Evolutionary conservation across 1,140 invertebrate genomes (phyloP).

Genomic region (Musca domestica): DNA sequence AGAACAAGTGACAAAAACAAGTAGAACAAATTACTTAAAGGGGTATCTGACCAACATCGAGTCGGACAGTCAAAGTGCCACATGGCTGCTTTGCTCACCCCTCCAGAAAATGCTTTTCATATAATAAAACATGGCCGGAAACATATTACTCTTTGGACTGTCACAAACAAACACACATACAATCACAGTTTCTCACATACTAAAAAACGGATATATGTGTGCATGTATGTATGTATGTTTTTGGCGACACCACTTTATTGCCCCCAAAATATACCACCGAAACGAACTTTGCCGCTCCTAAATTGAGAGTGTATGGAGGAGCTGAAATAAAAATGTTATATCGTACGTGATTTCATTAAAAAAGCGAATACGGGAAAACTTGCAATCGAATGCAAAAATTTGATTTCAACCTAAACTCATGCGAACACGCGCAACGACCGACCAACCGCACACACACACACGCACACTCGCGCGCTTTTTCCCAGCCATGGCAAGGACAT

Average conservation of each 20-base stretch:
- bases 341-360: constrained; percentile 20
- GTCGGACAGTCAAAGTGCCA: neutral
- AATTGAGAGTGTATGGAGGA: constrained; percentile 14
- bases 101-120: neutral
- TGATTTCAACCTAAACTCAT: neutral
- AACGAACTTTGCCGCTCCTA: neutral
- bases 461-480: neutral
- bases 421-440: neutral
- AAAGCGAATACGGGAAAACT: neutral
- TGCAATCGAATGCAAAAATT: constrained; percentile 22
- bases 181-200: neutral
- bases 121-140: neutral
- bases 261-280: constrained; percentile 3
- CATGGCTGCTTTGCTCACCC: no score
- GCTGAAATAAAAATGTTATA: neutral
- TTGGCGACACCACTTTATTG: constrained; percentile 18
- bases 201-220: no score
- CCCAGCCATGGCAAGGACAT: neutral
- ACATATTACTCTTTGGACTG: constrained; percentile 4
- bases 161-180: no score
- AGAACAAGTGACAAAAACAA: constrained; percentile 17
- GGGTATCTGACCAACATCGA: neutral
- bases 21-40: constrained; percentile 16
- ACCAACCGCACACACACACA: neutral
- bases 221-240: neutral